phyloP scores from a whole-genome alignment of 2,888 invertebrate species.

The Thelaira solivaga region DNA sequence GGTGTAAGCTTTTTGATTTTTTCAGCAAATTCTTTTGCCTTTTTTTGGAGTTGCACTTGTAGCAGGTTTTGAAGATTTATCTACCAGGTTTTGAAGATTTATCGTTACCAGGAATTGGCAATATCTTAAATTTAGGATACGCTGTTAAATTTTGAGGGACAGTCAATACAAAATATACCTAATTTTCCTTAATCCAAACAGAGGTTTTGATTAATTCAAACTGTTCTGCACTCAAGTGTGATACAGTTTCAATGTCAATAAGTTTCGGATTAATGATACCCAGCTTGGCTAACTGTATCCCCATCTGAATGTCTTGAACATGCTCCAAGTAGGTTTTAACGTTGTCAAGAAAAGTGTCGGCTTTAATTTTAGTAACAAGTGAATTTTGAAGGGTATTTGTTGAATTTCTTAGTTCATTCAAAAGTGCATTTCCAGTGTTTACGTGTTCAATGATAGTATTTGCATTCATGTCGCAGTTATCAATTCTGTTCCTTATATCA shows the following conservation, averaged over 20 bases:
- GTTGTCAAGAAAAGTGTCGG: conserved; percentile 14
- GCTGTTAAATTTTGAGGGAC: not conserved
- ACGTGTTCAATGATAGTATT: not conserved
- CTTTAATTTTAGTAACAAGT: not conserved
- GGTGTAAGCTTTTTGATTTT: too few species aligned
- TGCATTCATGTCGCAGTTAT: not conserved
- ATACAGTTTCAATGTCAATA: not conserved
- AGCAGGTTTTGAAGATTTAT: too few species aligned
- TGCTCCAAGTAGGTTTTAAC: conserved; percentile 18
- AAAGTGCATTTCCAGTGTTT: not conserved
- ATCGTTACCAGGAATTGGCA: conserved; percentile 1
- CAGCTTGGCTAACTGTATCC: conserved; percentile 10
- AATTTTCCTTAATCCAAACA: conserved; percentile 21
- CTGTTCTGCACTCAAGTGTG: not conserved
- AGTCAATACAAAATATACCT: conserved; percentile 6
- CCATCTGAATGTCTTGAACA: conserved; percentile 31
- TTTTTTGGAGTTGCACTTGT: too few species aligned
- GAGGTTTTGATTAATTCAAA: conserved; percentile 5
- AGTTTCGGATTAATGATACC: not conserved
- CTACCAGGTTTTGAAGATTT: conserved; percentile 10
- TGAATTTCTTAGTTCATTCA: conserved; percentile 1
- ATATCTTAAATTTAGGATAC: conserved; percentile 1
- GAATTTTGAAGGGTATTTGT: not conserved
- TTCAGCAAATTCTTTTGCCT: too few species aligned
- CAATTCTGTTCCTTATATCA: not conserved